Evolutionary conservation across 2,113 vertebrate genomes (phyloP).

Genomic region (Physeter macrocephalus): DNA sequence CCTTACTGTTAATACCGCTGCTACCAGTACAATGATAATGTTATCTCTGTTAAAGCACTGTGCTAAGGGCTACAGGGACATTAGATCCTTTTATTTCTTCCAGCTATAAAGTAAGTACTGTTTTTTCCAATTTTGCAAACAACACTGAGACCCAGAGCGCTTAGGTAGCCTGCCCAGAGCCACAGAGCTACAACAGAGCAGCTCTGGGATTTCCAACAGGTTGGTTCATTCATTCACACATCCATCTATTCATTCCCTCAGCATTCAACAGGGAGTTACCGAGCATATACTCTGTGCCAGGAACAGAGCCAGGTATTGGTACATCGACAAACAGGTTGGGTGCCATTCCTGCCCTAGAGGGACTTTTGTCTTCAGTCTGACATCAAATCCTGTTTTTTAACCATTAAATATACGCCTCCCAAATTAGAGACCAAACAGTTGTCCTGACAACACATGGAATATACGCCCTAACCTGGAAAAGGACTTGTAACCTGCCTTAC

Average conservation of each 20-base stretch:
- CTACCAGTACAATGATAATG: background rate
- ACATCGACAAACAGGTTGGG: background rate
- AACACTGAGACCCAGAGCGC: background rate
- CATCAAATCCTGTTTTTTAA: background rate
- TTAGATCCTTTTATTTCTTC: background rate
- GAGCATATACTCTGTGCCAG: background rate
- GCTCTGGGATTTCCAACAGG: background rate
- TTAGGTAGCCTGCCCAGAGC: background rate
- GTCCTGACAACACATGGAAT: background rate
- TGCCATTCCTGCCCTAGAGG: background rate
- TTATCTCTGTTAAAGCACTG: background rate
- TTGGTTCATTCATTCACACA: background rate
- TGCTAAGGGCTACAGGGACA: background rate
- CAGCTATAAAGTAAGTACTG: background rate
- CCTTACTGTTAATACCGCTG: background rate
- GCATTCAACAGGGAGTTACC: background rate
- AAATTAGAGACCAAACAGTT: background rate
- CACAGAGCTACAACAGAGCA: background rate
- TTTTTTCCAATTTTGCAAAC: constrained; percentile 15
- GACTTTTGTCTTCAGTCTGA: background rate
- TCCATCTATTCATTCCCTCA: background rate
- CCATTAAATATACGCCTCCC: background rate
- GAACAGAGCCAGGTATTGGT: background rate
- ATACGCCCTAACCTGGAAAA: background rate
- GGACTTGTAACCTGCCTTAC: background rate